phyloP scores from a whole-genome alignment of 53 echinoderm and acorn worm genomes.

The Stichopus horrens region DNA sequence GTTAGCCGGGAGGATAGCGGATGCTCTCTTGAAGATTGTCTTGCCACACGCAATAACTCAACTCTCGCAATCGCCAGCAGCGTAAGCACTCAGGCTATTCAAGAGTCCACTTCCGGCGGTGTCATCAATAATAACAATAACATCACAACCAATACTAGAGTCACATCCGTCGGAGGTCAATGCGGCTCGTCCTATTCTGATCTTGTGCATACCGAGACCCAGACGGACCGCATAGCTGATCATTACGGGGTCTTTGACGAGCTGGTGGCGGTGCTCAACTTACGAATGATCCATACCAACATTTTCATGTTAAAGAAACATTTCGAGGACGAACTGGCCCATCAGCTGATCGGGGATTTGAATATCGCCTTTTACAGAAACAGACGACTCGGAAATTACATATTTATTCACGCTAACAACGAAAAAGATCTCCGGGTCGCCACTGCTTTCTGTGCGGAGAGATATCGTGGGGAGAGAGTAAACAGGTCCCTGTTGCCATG shows the following conservation, averaged over 20 bases:
- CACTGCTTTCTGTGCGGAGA: conserved; percentile 2
- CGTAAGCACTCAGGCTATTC: neutral
- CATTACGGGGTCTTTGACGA: neutral
- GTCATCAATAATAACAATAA: neutral
- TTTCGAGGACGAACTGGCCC: conserved; percentile 15
- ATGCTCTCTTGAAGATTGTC: neutral
- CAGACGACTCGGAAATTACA: conserved; percentile 1
- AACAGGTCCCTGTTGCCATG: neutral
- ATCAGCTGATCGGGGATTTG: neutral
- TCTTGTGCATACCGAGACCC: neutral
- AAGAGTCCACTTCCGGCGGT: neutral
- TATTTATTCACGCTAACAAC: neutral
- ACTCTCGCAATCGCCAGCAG: neutral
- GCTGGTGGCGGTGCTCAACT: neutral
- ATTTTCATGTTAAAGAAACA: conserved; percentile 20
- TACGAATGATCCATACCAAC: neutral
- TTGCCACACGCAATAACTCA: neutral
- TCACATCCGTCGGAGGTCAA: neutral
- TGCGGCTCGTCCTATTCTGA: neutral
- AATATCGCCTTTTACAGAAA: conserved; percentile 13
- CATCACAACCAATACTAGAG: neutral
- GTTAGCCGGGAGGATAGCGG: neutral
- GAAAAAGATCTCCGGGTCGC: neutral
- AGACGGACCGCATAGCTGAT: neutral
- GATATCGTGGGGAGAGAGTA: conserved; percentile 14